Base-by-base conservation (phyloP, 2,113 vertebrate genomes). In the Leptocoma aspasia region DNA sequence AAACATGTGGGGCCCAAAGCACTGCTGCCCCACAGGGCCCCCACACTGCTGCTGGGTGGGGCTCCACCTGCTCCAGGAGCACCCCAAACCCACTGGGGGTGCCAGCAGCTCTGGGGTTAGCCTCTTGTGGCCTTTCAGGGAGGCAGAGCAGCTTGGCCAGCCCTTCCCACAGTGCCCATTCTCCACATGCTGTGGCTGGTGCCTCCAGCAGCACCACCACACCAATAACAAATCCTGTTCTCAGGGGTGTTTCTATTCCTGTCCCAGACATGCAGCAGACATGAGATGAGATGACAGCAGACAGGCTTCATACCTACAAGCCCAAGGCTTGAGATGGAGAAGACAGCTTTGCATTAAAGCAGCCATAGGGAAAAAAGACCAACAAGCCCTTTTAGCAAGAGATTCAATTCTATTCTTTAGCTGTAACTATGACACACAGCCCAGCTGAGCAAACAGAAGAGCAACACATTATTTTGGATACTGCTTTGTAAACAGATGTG, bases 381-480 rank as follows among this genome's bases (percentile, higher is more conserved):
- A 35, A 42, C 68, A 82, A 39, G 6, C 13, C 30, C 11, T 83
- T 82, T 57, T 45, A 80, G 57, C 53, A 91, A 66, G 21, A 45
- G 20, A 59, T 45, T 53, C 15, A 57, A 27, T 31, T 50, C 35
- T 49, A 3, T 47, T 69, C 53, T 15, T 82, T 22, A 42, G 31
- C 61, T 50, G 71, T 89, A 94, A 64, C 68, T 71, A 83, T 52
- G 79, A 66, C 7, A 68, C 42, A 56, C 20, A 65, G n/a, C 26
- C 37, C 41, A 83, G 89, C 76, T 47, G 50, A 77, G 63, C 79
- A 72, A 66, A 80, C 49, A 68, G 82, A 94, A 66, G 60, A 92
- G 70, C 19, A 89, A 82, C 66, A 45, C 10, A 3, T 59, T 91
- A 90, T 89, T 90, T 83, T 92, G 92, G 92, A 93, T 80, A 92